These are phyloP conservation scores for Heptranchias perlo DNA, from an alignment of 2,113 vertebrate species.

Conservation along the genomic window DNA sequence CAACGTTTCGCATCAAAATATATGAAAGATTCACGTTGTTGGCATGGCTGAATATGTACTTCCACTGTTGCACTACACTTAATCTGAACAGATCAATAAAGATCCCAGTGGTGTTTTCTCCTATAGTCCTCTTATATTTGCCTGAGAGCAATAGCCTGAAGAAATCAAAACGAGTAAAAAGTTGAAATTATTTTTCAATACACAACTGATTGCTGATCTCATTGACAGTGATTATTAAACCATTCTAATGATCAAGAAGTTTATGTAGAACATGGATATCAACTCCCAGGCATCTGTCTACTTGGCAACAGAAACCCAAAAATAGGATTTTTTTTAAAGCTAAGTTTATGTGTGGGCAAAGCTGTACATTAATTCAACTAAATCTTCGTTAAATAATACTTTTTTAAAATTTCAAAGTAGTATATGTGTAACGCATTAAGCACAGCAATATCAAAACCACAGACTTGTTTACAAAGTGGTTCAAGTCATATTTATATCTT, in stretches of 20 bases:
- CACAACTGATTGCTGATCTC: not conserved
- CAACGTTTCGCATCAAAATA: not conserved
- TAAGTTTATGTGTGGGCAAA: not conserved
- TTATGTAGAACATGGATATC: not conserved
- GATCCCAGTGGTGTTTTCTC: not conserved
- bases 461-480: not conserved
- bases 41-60: not conserved
- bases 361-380: not conserved
- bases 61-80: not conserved
- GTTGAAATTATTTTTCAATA: not conserved
- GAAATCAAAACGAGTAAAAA: not conserved
- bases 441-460: not conserved
- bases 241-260: not conserved
- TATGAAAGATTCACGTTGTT: not conserved
- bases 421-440: not conserved
- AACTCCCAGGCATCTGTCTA: not conserved
- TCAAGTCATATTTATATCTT: not conserved
- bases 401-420: not conserved
- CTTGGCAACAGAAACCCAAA: not conserved
- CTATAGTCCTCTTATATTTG: not conserved
- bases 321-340: not conserved
- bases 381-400: not conserved
- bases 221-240: not conserved
- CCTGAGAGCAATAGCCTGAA: not conserved
- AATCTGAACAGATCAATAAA: constrained; percentile 10